Base-by-base conservation (phyloP, 1,140 invertebrate genomes). In the Drosophila teissieri region DNA sequence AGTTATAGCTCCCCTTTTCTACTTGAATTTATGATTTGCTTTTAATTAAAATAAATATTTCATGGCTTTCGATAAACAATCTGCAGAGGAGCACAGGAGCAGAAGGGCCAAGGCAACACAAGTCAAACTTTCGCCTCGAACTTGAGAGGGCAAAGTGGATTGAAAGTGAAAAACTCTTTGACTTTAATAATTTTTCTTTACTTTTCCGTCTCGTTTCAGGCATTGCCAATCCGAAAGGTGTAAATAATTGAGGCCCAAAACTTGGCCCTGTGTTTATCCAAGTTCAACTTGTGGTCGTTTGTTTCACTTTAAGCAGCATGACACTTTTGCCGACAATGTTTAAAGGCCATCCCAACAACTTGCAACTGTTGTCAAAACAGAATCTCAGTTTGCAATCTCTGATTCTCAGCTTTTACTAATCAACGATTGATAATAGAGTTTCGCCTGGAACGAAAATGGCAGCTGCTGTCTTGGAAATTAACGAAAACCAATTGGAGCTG, bases 1-100 rank as follows among this genome's bases (percentile, higher is more conserved):
- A 46, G 27, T 17, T 40, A 8, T 2, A 17, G 27, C 15, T 15
- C 11, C 11, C 48, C 12, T 37, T 27, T 55, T 45, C 48, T 56
- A 52, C 55, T 42, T 68, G 64, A 37, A 76, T 76, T 77, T 77
- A 57, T 78, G 75, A 78, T 77, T 78, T 78, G 46, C 73, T 78
- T 78, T 78, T 78, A 78, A 78, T 78, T 78, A 78, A 78, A 78
- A 78, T 78, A 78, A 78, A 78, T 78, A 77, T 78, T 78, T 77
- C 48, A 78, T 77, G 52, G 31, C 57, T 70, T 63, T 78, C 64
- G 45, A 78, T 70, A 78, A 77, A 78, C 73, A 62, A 70, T 63
- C 39, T 55, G 10, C 34, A 45, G 36, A 37, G 27, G 10, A 24
- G 57, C 36, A 57, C 19, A 27, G 12, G 15, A 19, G 8, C 34